Evolutionary conservation across 2,113 vertebrate genomes (phyloP).

Genomic region (Patagioenas fasciata): DNA sequence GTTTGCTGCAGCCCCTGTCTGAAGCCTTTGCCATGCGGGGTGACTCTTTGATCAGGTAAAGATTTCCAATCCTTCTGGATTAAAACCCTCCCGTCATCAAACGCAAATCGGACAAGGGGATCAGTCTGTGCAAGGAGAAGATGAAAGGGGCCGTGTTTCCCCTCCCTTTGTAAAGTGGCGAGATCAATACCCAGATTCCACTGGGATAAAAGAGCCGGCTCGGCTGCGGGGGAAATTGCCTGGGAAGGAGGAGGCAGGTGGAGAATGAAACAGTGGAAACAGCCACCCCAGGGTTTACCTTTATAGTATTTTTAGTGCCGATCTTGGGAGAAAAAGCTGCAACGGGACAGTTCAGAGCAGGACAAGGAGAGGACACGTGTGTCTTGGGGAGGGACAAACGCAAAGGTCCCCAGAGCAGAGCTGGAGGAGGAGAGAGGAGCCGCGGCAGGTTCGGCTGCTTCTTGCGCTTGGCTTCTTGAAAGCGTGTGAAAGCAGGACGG

Average conservation of each 20-base stretch:
- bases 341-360: neutral
- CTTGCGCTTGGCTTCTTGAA: neutral
- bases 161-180: neutral
- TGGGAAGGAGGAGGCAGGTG: conserved; percentile 24
- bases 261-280: neutral
- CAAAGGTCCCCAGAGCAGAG: neutral
- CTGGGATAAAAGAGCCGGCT: neutral
- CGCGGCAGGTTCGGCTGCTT: neutral
- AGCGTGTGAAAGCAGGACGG: rapidly evolving
- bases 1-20: neutral
- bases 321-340: neutral
- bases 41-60: neutral
- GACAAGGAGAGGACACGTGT: neutral
- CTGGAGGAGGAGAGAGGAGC: neutral
- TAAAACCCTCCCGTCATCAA: neutral
- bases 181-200: neutral
- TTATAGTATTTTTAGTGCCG: conserved; percentile 36
- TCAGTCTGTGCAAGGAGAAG: neutral
- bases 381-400: neutral
- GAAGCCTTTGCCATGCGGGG: rapidly evolving
- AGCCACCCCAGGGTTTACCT: neutral
- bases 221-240: neutral
- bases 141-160: neutral
- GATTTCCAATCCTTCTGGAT: conserved; percentile 1
- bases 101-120: neutral